A percentile compares a stretch with the other conserved stretches of the same genome.
Evolutionary conservation across 2,113 vertebrate species (phyloP).

Genomic region (Macrotus californicus): DNA sequence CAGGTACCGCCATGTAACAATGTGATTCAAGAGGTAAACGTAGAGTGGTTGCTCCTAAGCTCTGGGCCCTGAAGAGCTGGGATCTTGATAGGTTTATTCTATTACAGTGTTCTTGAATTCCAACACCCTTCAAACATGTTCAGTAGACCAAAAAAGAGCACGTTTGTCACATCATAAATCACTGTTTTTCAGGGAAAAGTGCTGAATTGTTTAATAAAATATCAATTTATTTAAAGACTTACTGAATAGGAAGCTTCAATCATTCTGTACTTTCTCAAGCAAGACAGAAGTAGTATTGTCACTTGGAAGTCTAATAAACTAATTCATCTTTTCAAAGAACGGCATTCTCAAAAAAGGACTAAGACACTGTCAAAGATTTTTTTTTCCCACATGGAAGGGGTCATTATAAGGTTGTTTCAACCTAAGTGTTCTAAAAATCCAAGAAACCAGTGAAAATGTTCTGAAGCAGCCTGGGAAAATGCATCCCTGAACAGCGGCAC

Average conservation of each 20-base stretch:
- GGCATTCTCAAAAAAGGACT: background rate
- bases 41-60: background rate
- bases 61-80: background rate
- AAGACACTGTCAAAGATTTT: background rate
- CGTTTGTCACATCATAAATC: background rate
- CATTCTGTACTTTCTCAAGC: background rate
- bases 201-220: background rate
- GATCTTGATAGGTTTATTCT: background rate
- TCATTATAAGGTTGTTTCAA: background rate
- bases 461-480: background rate
- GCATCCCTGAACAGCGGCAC: background rate
- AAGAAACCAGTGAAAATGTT: background rate
- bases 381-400: background rate
- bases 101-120: background rate
- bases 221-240: background rate
- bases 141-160: background rate
- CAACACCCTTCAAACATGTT: background rate
- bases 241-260: background rate
- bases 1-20: background rate
- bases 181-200: background rate
- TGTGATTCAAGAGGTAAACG: background rate
- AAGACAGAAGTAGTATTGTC: background rate
- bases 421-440: background rate
- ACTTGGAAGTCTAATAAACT: background rate
- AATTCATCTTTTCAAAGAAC: slow-evolving; percentile 16